Conservation (phyloP, 2,797 vertebrate species). For the Mus minutoides region DNA sequence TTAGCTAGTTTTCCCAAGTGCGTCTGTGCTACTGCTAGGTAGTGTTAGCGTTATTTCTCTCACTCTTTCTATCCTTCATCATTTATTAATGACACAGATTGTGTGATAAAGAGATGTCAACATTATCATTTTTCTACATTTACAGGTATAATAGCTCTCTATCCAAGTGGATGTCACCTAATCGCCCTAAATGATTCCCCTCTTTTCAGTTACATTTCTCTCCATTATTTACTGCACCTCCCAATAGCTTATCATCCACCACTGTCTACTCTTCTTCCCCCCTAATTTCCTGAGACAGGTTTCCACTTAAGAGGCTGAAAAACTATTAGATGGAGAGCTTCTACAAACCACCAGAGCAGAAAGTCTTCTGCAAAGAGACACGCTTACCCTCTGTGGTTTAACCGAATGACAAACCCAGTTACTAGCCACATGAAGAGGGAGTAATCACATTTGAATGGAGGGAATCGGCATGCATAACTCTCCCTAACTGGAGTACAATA, state of each 20-base stretch:
- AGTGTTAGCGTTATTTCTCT: slow-evolving; percentile 81
- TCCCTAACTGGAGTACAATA: slow-evolving; percentile 49
- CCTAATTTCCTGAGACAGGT: slow-evolving; percentile 77
- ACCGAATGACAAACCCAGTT: background rate
- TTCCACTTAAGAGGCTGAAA: slow-evolving; percentile 73
- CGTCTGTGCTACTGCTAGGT: slow-evolving; percentile 80
- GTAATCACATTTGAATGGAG: background rate
- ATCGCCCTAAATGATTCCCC: slow-evolving; percentile 77
- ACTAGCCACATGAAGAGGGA: background rate
- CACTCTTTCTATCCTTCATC: slow-evolving; percentile 82
- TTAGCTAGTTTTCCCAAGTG: slow-evolving; percentile 82
- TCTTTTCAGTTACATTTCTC: slow-evolving; percentile 64
- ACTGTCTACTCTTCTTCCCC: slow-evolving; percentile 61
- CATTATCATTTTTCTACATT: slow-evolving; percentile 82
- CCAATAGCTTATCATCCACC: slow-evolving; percentile 66
- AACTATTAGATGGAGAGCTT: slow-evolving; percentile 65
- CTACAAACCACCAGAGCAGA: slow-evolving; percentile 37
- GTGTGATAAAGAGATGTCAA: slow-evolving; percentile 83
- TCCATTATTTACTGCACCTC: slow-evolving; percentile 70
- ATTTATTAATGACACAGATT: slow-evolving; percentile 85
- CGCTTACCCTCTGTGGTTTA: background rate
- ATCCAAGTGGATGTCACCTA: slow-evolving; percentile 78
- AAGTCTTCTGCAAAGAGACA: slow-evolving; percentile 33
- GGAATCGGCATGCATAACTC: slow-evolving; percentile 1
- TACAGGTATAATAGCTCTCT: slow-evolving; percentile 79